Evolutionary conservation across 2,113 vertebrate genomes (phyloP).

Genomic region (Phodopus roborovskii): DNA sequence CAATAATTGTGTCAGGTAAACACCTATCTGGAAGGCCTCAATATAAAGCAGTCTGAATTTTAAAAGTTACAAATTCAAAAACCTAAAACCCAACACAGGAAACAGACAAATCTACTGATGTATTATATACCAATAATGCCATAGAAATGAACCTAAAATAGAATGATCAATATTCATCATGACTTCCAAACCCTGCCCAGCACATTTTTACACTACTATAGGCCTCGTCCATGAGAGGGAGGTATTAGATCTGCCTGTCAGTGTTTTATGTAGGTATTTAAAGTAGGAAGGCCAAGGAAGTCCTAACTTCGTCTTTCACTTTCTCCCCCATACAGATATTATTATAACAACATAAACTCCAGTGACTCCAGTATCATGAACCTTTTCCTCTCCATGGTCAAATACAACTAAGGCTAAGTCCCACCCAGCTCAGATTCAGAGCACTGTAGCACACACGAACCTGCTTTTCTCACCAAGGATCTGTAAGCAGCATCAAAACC

Average conservation of each 20-base stretch:
- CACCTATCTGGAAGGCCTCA: slow-evolving; percentile 35
- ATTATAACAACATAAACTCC: slow-evolving; percentile 44
- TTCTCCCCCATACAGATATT: not conserved
- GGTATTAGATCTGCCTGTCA: slow-evolving; percentile 14
- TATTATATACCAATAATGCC: slow-evolving; percentile 16
- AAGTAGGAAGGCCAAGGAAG: slow-evolving; percentile 47
- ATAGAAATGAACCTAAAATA: slow-evolving; percentile 48
- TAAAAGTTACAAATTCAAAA: slow-evolving; percentile 61
- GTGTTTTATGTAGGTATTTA: slow-evolving; percentile 58
- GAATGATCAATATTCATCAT: slow-evolving; percentile 62
- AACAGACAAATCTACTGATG: slow-evolving; percentile 35
- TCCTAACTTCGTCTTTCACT: slow-evolving; percentile 2
- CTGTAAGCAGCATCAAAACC: not conserved
- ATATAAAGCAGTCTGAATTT: slow-evolving; percentile 48
- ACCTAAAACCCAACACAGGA: slow-evolving; percentile 54
- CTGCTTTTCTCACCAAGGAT: slow-evolving; percentile 33
- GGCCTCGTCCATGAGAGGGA: not conserved
- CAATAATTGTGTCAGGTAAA: slow-evolving; percentile 33
- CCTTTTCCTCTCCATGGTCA: slow-evolving; percentile 24
- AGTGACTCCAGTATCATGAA: not conserved
- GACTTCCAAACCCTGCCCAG: slow-evolving; percentile 46
- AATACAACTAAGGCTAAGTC: not conserved
- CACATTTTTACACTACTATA: slow-evolving; percentile 48
- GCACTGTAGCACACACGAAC: not conserved
- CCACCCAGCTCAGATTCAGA: not conserved